These are phyloP conservation scores for Kradibia gibbosae DNA, from an alignment of 1,140 invertebrate species.

Conservation along the genomic window DNA sequence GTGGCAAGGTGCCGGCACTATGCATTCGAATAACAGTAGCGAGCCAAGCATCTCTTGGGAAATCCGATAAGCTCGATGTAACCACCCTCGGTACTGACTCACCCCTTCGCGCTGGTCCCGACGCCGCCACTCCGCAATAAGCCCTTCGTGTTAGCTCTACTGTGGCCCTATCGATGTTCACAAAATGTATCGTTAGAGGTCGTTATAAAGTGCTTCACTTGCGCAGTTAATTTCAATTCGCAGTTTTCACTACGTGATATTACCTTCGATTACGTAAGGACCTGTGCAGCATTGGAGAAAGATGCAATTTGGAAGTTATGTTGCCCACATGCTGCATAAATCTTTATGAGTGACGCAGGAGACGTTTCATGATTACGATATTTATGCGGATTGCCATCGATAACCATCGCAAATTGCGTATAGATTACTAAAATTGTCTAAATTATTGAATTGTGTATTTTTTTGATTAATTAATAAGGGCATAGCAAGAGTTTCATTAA, in stretches of 20 bases:
- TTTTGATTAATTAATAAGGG: no score
- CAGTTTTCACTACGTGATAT: conserved; percentile 15
- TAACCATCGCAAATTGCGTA: no score
- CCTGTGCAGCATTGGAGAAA: neutral
- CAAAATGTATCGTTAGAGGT: conserved; percentile 25
- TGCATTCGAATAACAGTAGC: neutral
- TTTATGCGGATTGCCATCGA: no score
- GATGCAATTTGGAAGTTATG: neutral
- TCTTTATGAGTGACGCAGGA: no score
- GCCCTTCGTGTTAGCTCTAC: neutral
- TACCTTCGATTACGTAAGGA: neutral
- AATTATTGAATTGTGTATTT: no score
- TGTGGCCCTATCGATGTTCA: neutral
- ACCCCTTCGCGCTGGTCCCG: neutral
- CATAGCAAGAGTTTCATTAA: no score
- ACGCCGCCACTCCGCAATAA: conserved; percentile 4
- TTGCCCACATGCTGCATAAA: no score
- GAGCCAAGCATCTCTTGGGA: conserved; percentile 38
- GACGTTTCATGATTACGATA: no score
- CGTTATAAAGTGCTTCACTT: conserved; percentile 38
- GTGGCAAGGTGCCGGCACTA: neutral
- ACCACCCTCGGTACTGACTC: neutral
- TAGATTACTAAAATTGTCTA: no score
- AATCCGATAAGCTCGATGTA: conserved; percentile 44
- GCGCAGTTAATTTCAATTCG: conserved; percentile 43